Evolutionary conservation across 2,888 invertebrate species (phyloP), one percentile per base, ranked within the genome.

Genomic region (Trichopoda pennipes): DNA sequence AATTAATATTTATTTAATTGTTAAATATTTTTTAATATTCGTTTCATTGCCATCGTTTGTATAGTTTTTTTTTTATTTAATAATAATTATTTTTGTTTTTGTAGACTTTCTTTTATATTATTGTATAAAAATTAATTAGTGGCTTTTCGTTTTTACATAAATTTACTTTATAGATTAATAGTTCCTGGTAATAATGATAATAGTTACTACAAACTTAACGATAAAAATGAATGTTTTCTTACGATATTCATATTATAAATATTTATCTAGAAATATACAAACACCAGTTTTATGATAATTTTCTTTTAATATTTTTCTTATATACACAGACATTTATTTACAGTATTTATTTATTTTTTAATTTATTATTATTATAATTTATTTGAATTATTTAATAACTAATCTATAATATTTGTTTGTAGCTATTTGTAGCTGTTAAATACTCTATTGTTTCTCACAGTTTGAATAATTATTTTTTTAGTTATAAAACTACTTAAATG

Each of bases 371-470:
- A 7, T 35, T 21, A 16, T 51, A 19, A 32, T 12, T 17, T 53
- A 35, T 19, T 38, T 16, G 19, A 42, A 47, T 63, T 74, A 61
- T 60, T 64, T 75, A 75, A 74, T 53, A 68, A 19, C 68, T 58
- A 74, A 58, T 58, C 64, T 51, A 63, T 68, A 56, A 49, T 73
- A 28, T 47, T 55, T 73, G 16, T 73, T 69, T 75, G 70, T 44
- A 79, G 73, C 79, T 55, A 66, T 42, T 79, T 73, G 51, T 78
- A 78, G 69, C 78, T 77, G 2, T 61, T 75, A 75, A 69, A 74
- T 82, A 82, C 74, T 79, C 70, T 82, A 82, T 79, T 82, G 78
- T 79, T 78, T 70, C 78, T 82, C 79, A 82, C 82, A 82, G 79
- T 82, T 79, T 82, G 61, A 73, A 73, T 53, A 73, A 72, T 79